Evolutionary conservation across 2,113 vertebrate species (phyloP), one percentile per base, ranked within the genome.

Genomic region (Nothobranchius furzeri): DNA sequence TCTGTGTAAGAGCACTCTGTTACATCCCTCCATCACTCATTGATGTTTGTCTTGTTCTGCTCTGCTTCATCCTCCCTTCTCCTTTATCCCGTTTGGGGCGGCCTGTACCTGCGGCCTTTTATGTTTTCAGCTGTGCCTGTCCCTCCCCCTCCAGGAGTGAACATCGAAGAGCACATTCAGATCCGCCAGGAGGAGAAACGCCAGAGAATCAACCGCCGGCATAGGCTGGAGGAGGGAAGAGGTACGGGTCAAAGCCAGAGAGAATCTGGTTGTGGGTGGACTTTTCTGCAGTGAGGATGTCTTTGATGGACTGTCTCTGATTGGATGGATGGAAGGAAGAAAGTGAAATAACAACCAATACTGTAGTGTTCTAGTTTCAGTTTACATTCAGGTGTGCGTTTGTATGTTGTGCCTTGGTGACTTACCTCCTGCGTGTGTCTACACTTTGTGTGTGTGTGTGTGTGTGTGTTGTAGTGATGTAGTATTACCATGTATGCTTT

Each of bases 151-250:
- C 95, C 96, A 89, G 96, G 97, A 70, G 97, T 99, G 85, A 99
- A 99, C 87, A 98, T 99, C 78, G 98, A 99, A 90, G 98, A 99
- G 75, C 96, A 98, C 82, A 96, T 98, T 91, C 97, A 98, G 82
- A 93, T 98, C 79, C 91, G 96, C 3, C 96, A 98, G 91, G 98
- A 99, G 83, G 98, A 99, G 88, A 99, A 99, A 71, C 91, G 97
- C 0, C 98, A 98, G 25, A 94, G 97, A 64, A 94, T 98, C 72
- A 97, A 95, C 73, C 94, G 97, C 63, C 94, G 97, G 12, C 96
- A 98, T 68, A 93, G 96, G 68, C 60, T 98, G 87, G 98, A 99
- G 76, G 98, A 98, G 82, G 96, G 95, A 81, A 93, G 96, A 96
- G 98, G 98, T 99, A 95, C 57, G 88, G 58, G 30, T 56, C 48